These are phyloP conservation scores for Notothenia rossii DNA, from an alignment of 2,113 vertebrate species.

Conservation along the genomic window DNA sequence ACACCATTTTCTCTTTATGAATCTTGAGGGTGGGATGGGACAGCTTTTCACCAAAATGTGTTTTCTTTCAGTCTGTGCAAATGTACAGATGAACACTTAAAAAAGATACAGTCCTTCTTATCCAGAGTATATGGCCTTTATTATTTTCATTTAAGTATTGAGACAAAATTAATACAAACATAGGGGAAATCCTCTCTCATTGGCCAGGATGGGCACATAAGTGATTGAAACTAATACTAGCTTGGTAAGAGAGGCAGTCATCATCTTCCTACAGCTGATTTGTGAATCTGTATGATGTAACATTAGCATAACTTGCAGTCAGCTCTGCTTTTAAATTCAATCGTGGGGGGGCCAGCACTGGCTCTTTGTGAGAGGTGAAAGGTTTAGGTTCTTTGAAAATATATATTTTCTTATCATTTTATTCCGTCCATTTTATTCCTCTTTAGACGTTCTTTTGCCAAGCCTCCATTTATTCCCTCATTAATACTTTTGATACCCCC, in stretches of 20 bases:
- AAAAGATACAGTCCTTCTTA: not conserved
- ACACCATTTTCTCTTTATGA: not conserved
- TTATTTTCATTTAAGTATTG: not conserved
- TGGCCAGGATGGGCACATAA: slow-evolving; percentile 7
- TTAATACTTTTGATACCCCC: not conserved
- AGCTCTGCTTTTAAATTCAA: slow-evolving; percentile 14
- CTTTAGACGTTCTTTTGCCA: not conserved
- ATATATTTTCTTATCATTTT: not conserved
- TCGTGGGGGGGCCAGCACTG: not conserved
- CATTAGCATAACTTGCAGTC: not conserved
- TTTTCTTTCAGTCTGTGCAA: not conserved
- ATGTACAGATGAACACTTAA: not conserved
- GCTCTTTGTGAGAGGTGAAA: not conserved
- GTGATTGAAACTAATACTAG: slow-evolving; percentile 12
- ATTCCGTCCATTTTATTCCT: not conserved
- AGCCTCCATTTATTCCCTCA: not conserved
- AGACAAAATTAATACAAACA: not conserved
- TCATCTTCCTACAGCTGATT: slow-evolving; percentile 21
- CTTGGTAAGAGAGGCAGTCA: not conserved
- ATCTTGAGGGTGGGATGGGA: not conserved
- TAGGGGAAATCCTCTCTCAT: slow-evolving; percentile 1
- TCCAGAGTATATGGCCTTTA: not conserved
- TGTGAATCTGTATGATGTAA: slow-evolving; percentile 32
- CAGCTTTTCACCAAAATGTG: not conserved
- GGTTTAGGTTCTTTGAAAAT: not conserved